Evolutionary conservation across 2,113 vertebrate genomes (phyloP), one percentile per base, ranked within the genome.

Genomic region (Malurus cyaneus): DNA sequence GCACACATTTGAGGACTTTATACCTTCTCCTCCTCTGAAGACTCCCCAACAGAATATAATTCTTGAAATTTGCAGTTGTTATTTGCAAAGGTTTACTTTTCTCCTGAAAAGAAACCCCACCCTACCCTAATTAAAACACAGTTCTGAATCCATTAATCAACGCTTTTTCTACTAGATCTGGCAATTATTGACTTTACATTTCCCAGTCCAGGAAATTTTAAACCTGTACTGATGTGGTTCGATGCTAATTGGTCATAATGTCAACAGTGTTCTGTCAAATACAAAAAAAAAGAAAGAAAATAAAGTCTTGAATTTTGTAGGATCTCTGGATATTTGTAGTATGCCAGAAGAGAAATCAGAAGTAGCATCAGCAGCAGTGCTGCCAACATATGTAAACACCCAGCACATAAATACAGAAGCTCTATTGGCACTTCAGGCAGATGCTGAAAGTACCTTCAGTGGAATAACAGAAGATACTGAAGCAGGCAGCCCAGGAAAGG

Each of bases 351-450:
- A 97, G 64, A 99, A 98, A 95, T 87, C 86, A 39, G 98, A 96
- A 53, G 41, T 80, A 56, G 88, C 85, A 20, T 94, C 98, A 47
- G 18, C 54, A 18, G 97, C 96, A 86, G 98, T 98, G 49, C 97
- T 97, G 88, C 98, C 99, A 57, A 98, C 97, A 4, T 99, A 99
- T 3, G 97, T 99, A 79, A 99, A 99, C 96, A 99, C 99, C 3
- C 99, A 98, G 93, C 98, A 98, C 79, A 98, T 99, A 25, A 98
- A 99, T 19, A 96, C 96, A 34, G 98, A 98, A 96, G 96, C 98
- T 57, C 94, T 98, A 12, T 73, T 97, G 2, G 97, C 97, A 8
- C 98, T 98, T 77, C 98, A 98, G 80, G 97, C 97, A 16, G 98
- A 98, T 74, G 88, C 96, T 28, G 98, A 98, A 90, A 94, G 78